Conservation (phyloP, 2,113 vertebrate species). For the Uria lomvia region DNA sequence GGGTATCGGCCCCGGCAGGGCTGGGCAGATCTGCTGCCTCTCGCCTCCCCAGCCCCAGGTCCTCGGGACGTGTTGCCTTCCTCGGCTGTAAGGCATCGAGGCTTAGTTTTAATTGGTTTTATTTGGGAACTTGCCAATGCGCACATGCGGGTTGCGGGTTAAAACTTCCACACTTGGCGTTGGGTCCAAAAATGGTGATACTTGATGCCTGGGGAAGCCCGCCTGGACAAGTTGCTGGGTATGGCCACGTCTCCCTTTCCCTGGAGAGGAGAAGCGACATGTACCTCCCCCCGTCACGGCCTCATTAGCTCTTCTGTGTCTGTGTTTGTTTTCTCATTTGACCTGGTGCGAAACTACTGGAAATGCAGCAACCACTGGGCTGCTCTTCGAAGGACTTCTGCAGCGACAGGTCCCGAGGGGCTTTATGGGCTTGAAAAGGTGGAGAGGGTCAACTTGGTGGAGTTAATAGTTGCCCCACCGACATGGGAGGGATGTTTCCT, state of each 20-base stretch:
- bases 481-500: neutral
- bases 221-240: fast-evolving
- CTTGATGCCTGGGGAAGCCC: neutral
- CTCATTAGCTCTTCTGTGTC: neutral
- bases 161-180: fast-evolving
- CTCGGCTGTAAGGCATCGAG: neutral
- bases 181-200: neutral
- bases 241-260: fast-evolving
- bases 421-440: neutral
- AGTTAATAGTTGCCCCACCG: neutral
- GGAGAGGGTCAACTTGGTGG: neutral
- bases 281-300: neutral
- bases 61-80: neutral
- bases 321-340: neutral
- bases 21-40: neutral
- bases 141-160: neutral
- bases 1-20: neutral
- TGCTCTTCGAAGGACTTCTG: neutral
- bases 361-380: neutral
- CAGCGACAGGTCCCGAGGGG: fast-evolving
- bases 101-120: neutral
- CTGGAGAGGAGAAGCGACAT: neutral
- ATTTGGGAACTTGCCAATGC: fast-evolving
- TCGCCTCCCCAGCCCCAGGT: neutral
- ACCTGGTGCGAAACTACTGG: neutral